Base-by-base conservation (phyloP, 2,888 invertebrate genomes). In the Melangyna quadrimaculata region DNA sequence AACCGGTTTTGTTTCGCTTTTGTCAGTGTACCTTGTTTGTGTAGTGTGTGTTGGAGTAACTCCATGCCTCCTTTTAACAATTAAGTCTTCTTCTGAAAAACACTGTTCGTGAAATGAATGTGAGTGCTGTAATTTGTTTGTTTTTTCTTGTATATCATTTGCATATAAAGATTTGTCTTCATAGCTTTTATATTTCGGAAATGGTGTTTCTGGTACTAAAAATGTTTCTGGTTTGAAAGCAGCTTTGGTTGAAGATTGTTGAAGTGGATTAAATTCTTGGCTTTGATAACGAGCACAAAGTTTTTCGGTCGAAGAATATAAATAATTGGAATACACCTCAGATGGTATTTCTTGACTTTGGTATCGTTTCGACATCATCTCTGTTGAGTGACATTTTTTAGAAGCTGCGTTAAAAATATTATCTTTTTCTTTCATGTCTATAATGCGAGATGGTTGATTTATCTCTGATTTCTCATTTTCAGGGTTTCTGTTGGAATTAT, bases 41-140 rank as follows among this genome's bases (percentile, higher is more conserved):
- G 93, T 88, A 91, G 91, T 90, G n/a, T n/a, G n/a, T 92, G 94
- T 91, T 55, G 89, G 90, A 22, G 90, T 89, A 12, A 90, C 89
- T 90, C 93, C 88, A 90, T 92, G 88, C 92, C 93, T 90, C 8
- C 89, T 90, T 5, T 88, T 88, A 17, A 88, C 87, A n/a, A 88
- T 93, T 89, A 89, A 93, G 77, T 92, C 94, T 55, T 94, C 94
- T 24, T 94, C 94, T 55, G 93, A 91, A 1, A 94, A 90, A 89
- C 94, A 93, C 90, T 94, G 94, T 89, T 94, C 94, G 88, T 94
- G 94, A 88, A 94, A 94, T 9, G 94, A 94, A 93, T 94, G 94
- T 88, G 94, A 94, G 90, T 94, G 94, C 3, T 94, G 93, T 88
- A 94, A 92, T 88, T 94, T 94, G 22, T 93, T 93, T 53, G 94